Conservation (phyloP, 2,113 vertebrate species). For the Otolemur garnettii region DNA sequence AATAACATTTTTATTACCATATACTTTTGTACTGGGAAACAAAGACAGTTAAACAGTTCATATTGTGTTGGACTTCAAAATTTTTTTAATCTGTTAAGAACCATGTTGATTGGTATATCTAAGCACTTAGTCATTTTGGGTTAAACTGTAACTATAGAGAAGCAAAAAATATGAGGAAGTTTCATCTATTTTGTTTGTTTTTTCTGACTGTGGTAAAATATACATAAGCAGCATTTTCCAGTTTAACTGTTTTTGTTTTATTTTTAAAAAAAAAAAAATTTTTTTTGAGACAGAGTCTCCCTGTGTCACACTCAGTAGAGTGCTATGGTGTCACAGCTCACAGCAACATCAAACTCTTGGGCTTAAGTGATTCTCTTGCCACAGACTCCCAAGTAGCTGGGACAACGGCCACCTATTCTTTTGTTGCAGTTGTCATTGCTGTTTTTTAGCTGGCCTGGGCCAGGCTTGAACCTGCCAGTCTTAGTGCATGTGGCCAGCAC, state of each 20-base stretch:
- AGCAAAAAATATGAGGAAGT: neutral
- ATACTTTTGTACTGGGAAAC: neutral
- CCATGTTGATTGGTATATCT: neutral
- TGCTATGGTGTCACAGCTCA: no score
- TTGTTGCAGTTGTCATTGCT: no score
- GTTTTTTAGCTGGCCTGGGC: no score
- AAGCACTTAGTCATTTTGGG: neutral
- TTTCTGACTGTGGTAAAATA: neutral
- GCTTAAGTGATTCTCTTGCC: no score
- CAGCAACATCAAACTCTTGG: no score
- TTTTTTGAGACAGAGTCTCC: no score
- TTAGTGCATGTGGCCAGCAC: no score
- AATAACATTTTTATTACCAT: neutral
- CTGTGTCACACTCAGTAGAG: no score
- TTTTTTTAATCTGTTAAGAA: neutral
- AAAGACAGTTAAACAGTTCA: neutral
- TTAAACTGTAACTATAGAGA: neutral
- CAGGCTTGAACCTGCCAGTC: no score
- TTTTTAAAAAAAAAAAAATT: no score
- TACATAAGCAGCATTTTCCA: neutral
- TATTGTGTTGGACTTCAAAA: neutral
- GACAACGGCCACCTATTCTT: no score
- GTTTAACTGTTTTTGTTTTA: neutral
- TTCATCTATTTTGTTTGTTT: neutral
- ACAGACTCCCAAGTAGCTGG: no score